These are phyloP conservation scores for Olivierus martensii DNA, from an alignment of 1,140 invertebrate species.

Conservation along the genomic window DNA sequence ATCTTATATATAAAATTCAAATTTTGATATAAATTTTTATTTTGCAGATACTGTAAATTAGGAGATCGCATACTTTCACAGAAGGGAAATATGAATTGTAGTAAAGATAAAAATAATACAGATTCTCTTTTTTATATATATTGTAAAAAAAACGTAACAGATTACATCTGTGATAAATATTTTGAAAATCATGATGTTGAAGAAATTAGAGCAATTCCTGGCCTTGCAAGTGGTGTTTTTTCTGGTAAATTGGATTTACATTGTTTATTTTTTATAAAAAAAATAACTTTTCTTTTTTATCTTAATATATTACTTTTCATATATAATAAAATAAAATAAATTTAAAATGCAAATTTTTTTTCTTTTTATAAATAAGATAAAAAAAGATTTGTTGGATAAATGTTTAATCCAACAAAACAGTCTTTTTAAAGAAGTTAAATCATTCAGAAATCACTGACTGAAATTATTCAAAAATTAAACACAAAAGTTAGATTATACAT, in stretches of 20 bases:
- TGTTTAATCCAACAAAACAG: no score
- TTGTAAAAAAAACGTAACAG: constrained; percentile 1
- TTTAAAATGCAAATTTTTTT: no score
- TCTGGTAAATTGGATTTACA: no score
- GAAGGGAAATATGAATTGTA: constrained; percentile 5
- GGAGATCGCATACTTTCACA: constrained; percentile 13
- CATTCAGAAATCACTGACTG: no score
- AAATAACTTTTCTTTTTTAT: neutral
- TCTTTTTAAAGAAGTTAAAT: no score
- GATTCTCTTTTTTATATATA: constrained; percentile 10
- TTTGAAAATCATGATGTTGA: constrained; percentile 39
- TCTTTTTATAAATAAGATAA: no score
- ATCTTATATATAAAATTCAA: neutral
- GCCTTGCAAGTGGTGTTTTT: constrained; percentile 26
- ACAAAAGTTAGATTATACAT: no score
- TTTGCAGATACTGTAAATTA: constrained; percentile 14
- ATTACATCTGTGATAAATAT: constrained; percentile 55
- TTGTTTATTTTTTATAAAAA: no score
- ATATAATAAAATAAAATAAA: no score
- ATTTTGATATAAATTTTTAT: neutral
- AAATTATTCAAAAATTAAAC: no score
- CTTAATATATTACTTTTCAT: no score
- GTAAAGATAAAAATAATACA: constrained; percentile 8
- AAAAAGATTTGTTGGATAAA: no score
- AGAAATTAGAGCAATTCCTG: constrained; percentile 53